Evolutionary conservation across 2,888 invertebrate genomes (phyloP), one percentile per base, ranked within the genome.

Genomic region (Calameuta pallipes): DNA sequence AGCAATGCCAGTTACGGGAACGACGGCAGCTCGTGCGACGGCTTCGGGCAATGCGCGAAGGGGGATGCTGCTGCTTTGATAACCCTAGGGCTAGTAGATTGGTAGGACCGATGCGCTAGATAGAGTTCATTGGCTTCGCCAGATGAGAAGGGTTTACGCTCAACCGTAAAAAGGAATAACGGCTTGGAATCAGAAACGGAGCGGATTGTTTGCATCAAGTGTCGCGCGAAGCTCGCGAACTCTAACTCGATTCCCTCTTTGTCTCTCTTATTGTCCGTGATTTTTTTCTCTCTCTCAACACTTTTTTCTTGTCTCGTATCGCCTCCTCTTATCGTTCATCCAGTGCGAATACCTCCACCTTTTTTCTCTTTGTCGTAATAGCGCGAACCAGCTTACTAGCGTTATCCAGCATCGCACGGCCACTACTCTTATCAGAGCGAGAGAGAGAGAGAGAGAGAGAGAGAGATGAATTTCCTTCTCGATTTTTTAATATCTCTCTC

Each of bases 51-150:
- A 41, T 79, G 78, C 75, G 56, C 56, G 23, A 56, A 56, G 56
- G 23, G 56, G 56, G 33, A 35, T 30, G 74, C 76, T 80, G 77
- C 76, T 80, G 82, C 89, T 89, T 90, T 89, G 89, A 90, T 89
- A 89, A 87, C 89, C 86, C 85, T 85, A 85, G 87, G 88, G 86
- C 86, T 86, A 87, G 89, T 88, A 88, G 88, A 90, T 90, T 89
- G 89, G 89, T 84, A 86, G 85, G 84, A 84, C 84, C 83, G 86
- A 88, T 89, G 88, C 86, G 85, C 89, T 82, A 86, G 87, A 88
- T 89, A 88, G 87, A 88, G 87, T 89, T 89, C 89, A 89, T 88
- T 89, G 88, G 87, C 86, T 86, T 85, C 83, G 85, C 82, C 82
- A 84, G 85, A 85, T 84, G 84, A 83, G 83, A 83, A 87, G 87